phyloP scores from a whole-genome alignment of 2,113 vertebrate genomes.

The Gymnorhina tibicen region DNA sequence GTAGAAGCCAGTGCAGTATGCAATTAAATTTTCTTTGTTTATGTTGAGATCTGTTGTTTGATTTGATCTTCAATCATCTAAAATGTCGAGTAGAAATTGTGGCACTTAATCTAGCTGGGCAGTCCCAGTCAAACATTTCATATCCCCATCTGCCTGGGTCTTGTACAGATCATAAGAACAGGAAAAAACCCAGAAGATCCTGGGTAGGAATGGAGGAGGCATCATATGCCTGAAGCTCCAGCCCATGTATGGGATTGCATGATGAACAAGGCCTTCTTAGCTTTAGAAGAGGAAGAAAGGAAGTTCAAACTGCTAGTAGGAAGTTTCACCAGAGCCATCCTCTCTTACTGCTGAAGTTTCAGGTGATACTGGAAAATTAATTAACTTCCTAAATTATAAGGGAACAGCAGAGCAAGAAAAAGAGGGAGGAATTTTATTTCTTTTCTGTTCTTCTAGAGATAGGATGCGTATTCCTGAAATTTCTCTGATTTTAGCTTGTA shows the following conservation, averaged over 20 bases:
- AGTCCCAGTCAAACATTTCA: background rate
- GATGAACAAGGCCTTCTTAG: background rate
- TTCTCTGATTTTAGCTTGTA: background rate
- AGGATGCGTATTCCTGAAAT: background rate
- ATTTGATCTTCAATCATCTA: background rate
- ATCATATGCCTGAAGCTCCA: background rate
- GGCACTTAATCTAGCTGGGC: background rate
- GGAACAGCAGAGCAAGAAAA: background rate
- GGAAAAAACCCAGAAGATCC: background rate
- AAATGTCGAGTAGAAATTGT: background rate
- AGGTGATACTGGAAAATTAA: background rate
- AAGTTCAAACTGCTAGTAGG: background rate
- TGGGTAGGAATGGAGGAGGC: background rate
- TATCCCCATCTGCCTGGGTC: background rate
- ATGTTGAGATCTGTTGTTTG: background rate
- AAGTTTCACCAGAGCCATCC: background rate
- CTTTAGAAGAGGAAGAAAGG: background rate
- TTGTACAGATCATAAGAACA: background rate
- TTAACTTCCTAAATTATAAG: background rate
- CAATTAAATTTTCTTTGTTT: background rate
- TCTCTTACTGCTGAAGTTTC: background rate
- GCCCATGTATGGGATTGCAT: background rate
- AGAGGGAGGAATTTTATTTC: background rate
- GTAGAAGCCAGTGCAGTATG: background rate
- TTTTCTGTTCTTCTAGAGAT: background rate